Percentiles rank a stretch among this genome's conserved stretches.
Evolutionary conservation across 2,888 invertebrate genomes (phyloP).

Genomic region (Schizotus pectinicornis): DNA sequence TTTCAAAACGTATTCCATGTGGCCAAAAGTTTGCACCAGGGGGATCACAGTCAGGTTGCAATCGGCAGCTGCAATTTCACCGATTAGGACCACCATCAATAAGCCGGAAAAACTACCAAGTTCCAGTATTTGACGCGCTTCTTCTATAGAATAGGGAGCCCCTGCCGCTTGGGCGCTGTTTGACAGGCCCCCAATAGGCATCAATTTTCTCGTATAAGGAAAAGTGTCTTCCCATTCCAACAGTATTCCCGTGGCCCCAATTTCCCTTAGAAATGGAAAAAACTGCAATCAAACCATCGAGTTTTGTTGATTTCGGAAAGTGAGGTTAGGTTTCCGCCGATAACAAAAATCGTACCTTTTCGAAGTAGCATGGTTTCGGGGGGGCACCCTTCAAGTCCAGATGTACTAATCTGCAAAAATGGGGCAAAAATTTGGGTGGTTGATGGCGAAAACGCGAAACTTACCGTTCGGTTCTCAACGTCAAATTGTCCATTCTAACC

Average conservation of each 20-base stretch:
- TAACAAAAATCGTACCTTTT: too few species aligned
- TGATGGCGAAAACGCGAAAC: conserved; percentile 1
- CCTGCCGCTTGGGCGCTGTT: conserved; percentile 61
- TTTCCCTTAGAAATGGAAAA: conserved; percentile 66
- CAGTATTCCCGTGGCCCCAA: conserved; percentile 82
- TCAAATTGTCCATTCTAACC: conserved; percentile 37
- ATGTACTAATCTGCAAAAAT: conserved; percentile 64
- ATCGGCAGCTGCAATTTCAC: conserved; percentile 61
- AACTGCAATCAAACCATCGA: conserved; percentile 56
- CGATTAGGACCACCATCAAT: neutral
- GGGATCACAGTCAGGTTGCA: conserved; percentile 76
- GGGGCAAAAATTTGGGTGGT: conserved; percentile 1
- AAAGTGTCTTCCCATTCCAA: conserved; percentile 92
- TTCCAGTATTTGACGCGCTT: conserved; percentile 70
- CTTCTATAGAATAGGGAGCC: conserved; percentile 70
- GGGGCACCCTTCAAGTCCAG: conserved; percentile 79
- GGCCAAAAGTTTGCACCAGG: conserved; percentile 86
- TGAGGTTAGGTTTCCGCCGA: conserved; percentile 20
- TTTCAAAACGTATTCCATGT: conserved; percentile 84
- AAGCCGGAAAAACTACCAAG: conserved; percentile 50
- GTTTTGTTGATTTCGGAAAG: conserved; percentile 4
- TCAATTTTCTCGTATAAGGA: conserved; percentile 73
- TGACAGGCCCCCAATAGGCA: conserved; percentile 64
- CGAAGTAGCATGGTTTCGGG: conserved; percentile 65
- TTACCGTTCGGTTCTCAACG: conserved; percentile 38